Base-by-base conservation (phyloP, 1,140 invertebrate genomes). In the Elymnias hypermnestra region DNA sequence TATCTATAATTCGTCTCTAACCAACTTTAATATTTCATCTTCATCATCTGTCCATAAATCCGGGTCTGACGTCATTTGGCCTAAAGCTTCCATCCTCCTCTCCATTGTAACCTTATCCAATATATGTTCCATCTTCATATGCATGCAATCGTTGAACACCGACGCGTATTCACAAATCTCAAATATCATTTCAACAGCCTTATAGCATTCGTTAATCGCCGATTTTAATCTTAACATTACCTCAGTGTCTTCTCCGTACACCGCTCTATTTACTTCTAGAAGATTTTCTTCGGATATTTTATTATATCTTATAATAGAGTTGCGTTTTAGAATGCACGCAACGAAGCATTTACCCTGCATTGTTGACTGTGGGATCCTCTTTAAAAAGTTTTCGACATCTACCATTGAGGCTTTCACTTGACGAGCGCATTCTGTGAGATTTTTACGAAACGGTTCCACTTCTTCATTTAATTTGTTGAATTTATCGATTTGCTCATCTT, bases 61-160 rank as follows among this genome's bases (percentile, higher is more conserved):
- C 5, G 71, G 64, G 19, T 75, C 43, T 0, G 62, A 59, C 1
- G 64, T 66, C 72, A 84, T 82, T 35, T 84, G 73, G 2, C 76
- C 75, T 8, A 84, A 43, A 0, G 76, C 74, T 22, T 81, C 73
- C 78, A 84, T 77, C 3, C 81, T 33, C 7, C 78, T 60, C 3
- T 84, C 78, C 73, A 83, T 73, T 0, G 67, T 84, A 19, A 82
- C 63, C 43, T 74, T 77, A 23, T 84, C 78, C 7, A 84, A 19
- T 12, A 84, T 69, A 63, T 85, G 78, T 22, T 83, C 81, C 76
- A 81, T 83, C 37, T 77, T 81, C 58, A 83, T 75, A 63, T 84
- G 76, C 81, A 84, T 84, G 35, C 81, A 84, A 41, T 84, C 81
- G 12, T 84, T 84, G 26, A 84, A 84, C 4, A 79, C 56, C 0